Base-by-base conservation (phyloP, 2,888 invertebrate species). In the Bombylius major region DNA sequence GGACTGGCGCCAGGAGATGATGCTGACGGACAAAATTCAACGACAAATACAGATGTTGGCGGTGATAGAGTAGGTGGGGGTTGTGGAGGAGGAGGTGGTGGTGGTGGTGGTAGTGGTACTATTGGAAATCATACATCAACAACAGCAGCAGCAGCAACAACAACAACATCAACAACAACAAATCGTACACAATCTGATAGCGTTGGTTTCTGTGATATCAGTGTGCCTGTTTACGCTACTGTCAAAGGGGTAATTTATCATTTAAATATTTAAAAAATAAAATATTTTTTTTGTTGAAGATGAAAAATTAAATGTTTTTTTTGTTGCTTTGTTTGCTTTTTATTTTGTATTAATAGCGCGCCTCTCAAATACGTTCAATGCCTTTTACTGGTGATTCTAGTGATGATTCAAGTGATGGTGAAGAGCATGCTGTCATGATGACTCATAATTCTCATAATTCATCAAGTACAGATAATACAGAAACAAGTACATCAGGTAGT, bases 341-440 rank as follows among this genome's bases (percentile, higher is more conserved):
- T 56, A 58, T 48, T 63, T 53, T 48, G 13, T 33, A 23, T 58
- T 64, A 67, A 4, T 72, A 87, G 84, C 84, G 94, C 66, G 95
- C 95, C 62, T 93, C 94, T 73, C 95, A 95, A 77, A 96, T 96
- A 65, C 81, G 95, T 64, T 94, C 93, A 49, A 91, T 94, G 82
- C 95, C 95, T 9, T 95, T 96, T 70, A 91, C 90, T 14, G 95
- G 94, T 4, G 95, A 96, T 65, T 93, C 93, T 5, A 91, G 92
- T 0, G 95, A 95, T 69, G 95, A 96, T 69, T 94, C 93, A 3
- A 93, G 93, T 11, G 95, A 95, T 68, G 93, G 94, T 36, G 93
- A 93, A 71, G 89, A 86, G 58, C 73, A 74, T 63, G 73, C 72
- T 48, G 73, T 72, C 48, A 70, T 74, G 69, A 65, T 74, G 14